Evolutionary conservation across 2,888 invertebrate genomes (phyloP).

Genomic region (Theristus sp.): DNA sequence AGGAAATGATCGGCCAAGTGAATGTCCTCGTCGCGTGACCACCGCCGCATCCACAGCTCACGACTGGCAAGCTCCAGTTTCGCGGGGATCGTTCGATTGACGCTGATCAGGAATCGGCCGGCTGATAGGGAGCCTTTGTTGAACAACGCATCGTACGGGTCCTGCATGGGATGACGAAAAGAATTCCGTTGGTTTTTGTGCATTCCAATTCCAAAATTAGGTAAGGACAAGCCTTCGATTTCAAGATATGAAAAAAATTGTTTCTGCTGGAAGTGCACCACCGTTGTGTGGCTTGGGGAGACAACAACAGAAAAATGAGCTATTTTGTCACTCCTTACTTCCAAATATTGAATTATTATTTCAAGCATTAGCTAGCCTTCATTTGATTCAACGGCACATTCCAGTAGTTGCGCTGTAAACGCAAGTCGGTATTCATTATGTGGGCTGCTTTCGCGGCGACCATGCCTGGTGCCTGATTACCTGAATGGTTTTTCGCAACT

Average conservation of each 20-base stretch:
- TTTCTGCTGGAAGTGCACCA: too few species aligned
- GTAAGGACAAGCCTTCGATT: too few species aligned
- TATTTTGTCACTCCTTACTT: background rate
- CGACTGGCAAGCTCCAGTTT: conserved; percentile 28
- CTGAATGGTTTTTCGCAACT: too few species aligned
- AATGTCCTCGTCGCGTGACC: conserved; percentile 12
- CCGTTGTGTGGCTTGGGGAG: too few species aligned
- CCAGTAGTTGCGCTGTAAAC: background rate
- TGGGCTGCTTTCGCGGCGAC: conserved; percentile 31
- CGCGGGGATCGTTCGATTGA: conserved; percentile 4
- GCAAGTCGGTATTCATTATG: conserved; percentile 1
- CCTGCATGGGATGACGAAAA: conserved; percentile 13
- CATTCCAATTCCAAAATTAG: too few species aligned
- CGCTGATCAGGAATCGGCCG: conserved; percentile 31
- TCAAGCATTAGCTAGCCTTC: background rate
- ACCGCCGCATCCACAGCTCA: conserved; percentile 30
- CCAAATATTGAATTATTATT: background rate
- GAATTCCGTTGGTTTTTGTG: too few species aligned
- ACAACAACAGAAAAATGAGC: too few species aligned
- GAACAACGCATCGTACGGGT: conserved; percentile 23
- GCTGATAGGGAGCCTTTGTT: conserved; percentile 27
- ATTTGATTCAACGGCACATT: background rate
- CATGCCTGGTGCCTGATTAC: conserved; percentile 29
- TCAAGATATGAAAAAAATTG: too few species aligned
- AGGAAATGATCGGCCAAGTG: background rate